Conservation (phyloP, 2,113 vertebrate species). For the Callipepla californica region DNA sequence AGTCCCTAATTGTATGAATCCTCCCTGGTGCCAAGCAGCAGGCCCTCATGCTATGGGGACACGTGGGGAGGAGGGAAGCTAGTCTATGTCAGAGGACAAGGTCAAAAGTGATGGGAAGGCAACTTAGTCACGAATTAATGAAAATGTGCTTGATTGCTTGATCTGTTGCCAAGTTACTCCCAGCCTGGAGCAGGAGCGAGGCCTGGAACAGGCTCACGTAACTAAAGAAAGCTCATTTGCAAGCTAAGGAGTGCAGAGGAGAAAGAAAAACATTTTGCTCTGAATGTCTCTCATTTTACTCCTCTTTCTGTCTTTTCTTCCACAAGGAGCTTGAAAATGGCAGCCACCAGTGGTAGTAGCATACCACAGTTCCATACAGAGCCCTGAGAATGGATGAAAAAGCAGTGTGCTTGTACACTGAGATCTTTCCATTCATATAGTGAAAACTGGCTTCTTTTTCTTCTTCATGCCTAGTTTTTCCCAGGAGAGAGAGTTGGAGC, state of each 20-base stretch:
- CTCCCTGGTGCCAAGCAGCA: neutral
- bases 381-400: neutral
- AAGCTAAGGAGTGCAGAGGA: neutral
- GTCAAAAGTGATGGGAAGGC: neutral
- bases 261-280: neutral
- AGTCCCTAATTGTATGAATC: neutral
- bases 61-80: fast-evolving
- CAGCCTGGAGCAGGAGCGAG: neutral
- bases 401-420: neutral
- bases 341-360: neutral
- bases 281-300: neutral
- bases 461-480: constrained; percentile 5
- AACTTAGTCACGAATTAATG: neutral
- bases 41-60: fast-evolving
- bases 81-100: neutral
- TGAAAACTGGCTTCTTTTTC: neutral
- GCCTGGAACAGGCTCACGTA: neutral
- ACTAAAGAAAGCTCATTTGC: neutral
- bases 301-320: neutral
- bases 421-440: neutral
- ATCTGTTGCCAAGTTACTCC: constrained; percentile 14
- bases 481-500: neutral
- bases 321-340: neutral
- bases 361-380: neutral
- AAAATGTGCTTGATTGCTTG: neutral